A percentile compares a stretch with the other conserved stretches of the same genome.
phyloP scores from a whole-genome alignment of 2,113 vertebrate species.

The Eurypyga helias region DNA sequence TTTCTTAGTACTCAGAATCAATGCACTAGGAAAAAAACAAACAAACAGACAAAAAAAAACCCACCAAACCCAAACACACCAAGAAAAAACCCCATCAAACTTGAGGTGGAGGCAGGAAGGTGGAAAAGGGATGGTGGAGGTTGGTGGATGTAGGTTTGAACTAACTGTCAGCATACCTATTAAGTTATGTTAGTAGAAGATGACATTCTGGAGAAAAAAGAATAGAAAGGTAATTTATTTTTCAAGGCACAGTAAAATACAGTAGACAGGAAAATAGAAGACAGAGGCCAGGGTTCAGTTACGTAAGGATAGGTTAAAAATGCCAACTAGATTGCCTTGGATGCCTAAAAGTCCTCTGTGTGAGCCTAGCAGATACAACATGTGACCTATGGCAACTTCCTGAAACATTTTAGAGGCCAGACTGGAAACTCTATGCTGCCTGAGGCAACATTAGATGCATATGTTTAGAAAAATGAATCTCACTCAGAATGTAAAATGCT shows the following conservation, averaged over 20 bases:
- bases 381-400: not conserved
- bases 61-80: too few relatives aligned
- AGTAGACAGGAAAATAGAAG: not conserved
- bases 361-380: not conserved
- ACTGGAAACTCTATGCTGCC: not conserved
- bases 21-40: not conserved
- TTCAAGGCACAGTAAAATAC: not conserved
- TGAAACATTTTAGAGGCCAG: not conserved
- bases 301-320: not conserved
- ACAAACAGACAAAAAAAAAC: not conserved
- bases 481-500: not conserved
- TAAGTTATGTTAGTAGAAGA: not conserved
- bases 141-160: not conserved
- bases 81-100: too few relatives aligned
- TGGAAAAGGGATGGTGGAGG: not conserved
- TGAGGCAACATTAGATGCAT: not conserved
- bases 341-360: not conserved
- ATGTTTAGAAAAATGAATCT: not conserved
- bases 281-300: not conserved
- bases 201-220: not conserved
- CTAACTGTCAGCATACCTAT: fast-evolving
- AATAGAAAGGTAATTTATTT: not conserved
- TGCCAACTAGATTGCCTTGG: not conserved
- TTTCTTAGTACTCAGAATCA: not conserved
- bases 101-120: not conserved